Percentiles rank a stretch among this genome's conserved stretches.
phyloP scores from a whole-genome alignment of 2,888 invertebrate genomes.

The Xestoiulus laeticollis region DNA sequence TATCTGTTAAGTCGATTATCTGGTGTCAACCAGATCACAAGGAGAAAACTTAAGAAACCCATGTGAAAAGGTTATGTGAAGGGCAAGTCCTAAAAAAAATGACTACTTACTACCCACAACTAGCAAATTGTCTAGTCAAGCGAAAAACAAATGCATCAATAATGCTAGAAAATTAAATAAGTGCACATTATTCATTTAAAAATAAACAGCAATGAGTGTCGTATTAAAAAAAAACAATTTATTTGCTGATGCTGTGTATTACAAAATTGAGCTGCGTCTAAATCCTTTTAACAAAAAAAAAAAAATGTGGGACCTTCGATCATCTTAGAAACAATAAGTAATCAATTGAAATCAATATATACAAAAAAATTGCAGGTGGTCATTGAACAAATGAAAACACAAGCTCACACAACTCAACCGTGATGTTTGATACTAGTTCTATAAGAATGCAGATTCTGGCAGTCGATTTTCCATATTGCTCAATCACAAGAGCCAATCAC shows the following conservation, averaged over 20 bases:
- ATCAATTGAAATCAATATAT: not conserved
- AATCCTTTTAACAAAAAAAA: not conserved
- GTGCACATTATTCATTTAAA: not conserved
- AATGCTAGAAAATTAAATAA: not conserved
- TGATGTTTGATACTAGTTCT: not conserved
- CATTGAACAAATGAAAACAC: not conserved
- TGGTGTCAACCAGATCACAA: slow-evolving; percentile 6
- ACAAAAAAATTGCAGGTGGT: not conserved
- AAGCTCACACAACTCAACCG: not conserved
- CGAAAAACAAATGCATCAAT: not conserved
- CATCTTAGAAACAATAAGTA: not conserved
- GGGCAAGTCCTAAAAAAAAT: not conserved
- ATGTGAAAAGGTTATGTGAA: not conserved
- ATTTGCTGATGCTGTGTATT: not conserved
- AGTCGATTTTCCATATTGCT: not conserved
- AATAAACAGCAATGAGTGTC: not conserved
- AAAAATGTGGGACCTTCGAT: not conserved
- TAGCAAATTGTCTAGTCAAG: not conserved
- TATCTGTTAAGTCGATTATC: not conserved
- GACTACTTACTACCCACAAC: not conserved
- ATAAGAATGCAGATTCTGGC: not conserved
- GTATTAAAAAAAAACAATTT: not conserved
- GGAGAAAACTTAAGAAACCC: not conserved
- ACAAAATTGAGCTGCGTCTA: not conserved
- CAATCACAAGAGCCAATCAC: not conserved